phyloP scores from a whole-genome alignment of 2,113 vertebrate genomes.

The Anoplopoma fimbria region DNA sequence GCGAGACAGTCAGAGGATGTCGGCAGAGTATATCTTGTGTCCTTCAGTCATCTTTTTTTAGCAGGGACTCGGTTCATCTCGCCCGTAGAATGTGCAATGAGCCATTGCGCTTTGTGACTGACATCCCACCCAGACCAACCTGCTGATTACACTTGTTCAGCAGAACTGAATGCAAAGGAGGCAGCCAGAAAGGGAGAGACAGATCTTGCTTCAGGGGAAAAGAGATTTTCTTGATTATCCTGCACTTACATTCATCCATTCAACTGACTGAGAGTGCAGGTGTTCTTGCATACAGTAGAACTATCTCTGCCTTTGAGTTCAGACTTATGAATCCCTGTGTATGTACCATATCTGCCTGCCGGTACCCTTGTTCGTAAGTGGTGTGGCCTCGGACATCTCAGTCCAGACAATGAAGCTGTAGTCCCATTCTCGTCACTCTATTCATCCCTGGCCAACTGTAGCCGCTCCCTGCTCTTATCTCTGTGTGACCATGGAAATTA shows the following conservation, averaged over 20 bases:
- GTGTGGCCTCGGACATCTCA: conserved; percentile 64
- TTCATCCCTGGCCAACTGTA: conserved; percentile 73
- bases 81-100: conserved; percentile 77
- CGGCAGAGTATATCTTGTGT: conserved; percentile 49
- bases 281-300: background rate
- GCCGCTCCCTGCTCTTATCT: conserved; percentile 78
- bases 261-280: conserved; percentile 15
- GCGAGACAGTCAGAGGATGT: background rate
- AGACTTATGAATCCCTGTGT: conserved; percentile 14
- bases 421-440: conserved; percentile 68
- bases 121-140: conserved; percentile 58
- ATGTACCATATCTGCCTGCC: conserved; percentile 25
- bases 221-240: conserved; percentile 38
- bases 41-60: conserved; percentile 63
- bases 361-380: conserved; percentile 57
- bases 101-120: conserved; percentile 71
- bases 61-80: conserved; percentile 50
- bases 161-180: conserved; percentile 43
- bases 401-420: conserved; percentile 77
- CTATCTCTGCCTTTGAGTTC: conserved; percentile 29
- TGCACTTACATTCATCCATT: conserved; percentile 29
- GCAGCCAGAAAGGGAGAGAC: conserved; percentile 27
- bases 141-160: conserved; percentile 73
- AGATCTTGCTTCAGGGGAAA: conserved; percentile 16
- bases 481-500: conserved; percentile 84